A percentile compares a stretch with the other conserved stretches of the same genome.
These are phyloP conservation scores for Urophycis tenuis DNA, from an alignment of 2,797 vertebrate species.

Conservation along the genomic window DNA sequence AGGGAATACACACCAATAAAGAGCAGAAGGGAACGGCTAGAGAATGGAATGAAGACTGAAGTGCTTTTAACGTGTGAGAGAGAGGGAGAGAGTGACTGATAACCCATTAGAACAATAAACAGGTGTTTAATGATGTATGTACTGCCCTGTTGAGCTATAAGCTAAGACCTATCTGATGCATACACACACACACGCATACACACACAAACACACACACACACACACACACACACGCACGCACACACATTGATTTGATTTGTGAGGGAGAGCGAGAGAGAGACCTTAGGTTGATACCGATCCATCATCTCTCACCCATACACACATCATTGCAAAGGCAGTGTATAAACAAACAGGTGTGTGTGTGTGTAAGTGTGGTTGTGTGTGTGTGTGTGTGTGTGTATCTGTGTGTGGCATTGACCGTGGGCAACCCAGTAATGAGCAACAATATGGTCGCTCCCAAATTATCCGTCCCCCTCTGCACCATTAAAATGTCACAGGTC, in stretches of 20 bases:
- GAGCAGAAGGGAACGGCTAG: background rate
- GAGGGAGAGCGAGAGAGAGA: background rate
- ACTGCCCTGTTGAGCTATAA: background rate
- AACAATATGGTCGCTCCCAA: background rate
- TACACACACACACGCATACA: background rate
- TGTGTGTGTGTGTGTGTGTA: too few species aligned
- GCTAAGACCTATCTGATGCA: background rate
- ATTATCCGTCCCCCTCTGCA: background rate
- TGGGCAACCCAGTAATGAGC: slow-evolving; percentile 10
- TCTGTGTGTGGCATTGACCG: background rate
- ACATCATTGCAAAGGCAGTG: background rate
- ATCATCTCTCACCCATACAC: background rate
- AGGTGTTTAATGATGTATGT: background rate
- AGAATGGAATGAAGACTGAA: background rate
- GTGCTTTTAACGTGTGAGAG: background rate
- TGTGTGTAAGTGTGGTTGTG: background rate
- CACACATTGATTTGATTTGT: background rate
- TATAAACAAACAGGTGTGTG: background rate
- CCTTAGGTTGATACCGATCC: background rate
- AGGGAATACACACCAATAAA: background rate
- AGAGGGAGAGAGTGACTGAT: background rate
- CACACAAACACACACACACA: too few species aligned
- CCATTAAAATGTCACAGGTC: slow-evolving; percentile 2
- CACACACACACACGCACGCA: background rate
- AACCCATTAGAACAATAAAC: background rate